Evolutionary conservation across 2,797 vertebrate genomes (phyloP).

Genomic region (Smutsia temminckii): DNA sequence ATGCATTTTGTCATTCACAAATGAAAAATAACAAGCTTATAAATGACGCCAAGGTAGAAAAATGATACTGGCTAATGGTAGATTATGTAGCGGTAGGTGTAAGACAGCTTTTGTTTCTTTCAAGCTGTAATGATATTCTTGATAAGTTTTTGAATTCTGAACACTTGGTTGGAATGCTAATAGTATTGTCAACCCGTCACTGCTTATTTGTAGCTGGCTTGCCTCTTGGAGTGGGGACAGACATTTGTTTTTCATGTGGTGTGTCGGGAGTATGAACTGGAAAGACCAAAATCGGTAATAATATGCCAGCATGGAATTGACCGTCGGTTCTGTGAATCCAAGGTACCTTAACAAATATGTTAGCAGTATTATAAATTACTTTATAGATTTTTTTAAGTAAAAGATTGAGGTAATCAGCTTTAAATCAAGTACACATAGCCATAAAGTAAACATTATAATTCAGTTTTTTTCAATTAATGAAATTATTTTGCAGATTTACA

Average conservation of each 20-base stretch:
- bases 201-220: constrained; percentile 88
- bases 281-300: constrained; percentile 94
- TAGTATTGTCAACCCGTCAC: constrained; percentile 25
- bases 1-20: background rate
- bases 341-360: constrained; percentile 86
- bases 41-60: background rate
- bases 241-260: constrained; percentile 95
- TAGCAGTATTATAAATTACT: background rate
- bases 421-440: background rate
- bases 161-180: background rate
- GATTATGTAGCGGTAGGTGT: background rate
- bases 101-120: constrained; percentile 22
- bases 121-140: background rate
- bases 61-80: background rate
- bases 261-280: constrained; percentile 96
- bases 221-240: constrained; percentile 95
- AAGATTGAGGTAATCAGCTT: background rate
- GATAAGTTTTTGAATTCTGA: background rate
- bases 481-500: constrained; percentile 40
- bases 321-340: constrained; percentile 93
- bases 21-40: background rate
- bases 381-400: background rate
- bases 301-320: constrained; percentile 97
- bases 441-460: background rate
- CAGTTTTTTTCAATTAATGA: background rate